Conservation (phyloP, 2,797 vertebrate genomes). For the Rhinophrynus dorsalis region DNA sequence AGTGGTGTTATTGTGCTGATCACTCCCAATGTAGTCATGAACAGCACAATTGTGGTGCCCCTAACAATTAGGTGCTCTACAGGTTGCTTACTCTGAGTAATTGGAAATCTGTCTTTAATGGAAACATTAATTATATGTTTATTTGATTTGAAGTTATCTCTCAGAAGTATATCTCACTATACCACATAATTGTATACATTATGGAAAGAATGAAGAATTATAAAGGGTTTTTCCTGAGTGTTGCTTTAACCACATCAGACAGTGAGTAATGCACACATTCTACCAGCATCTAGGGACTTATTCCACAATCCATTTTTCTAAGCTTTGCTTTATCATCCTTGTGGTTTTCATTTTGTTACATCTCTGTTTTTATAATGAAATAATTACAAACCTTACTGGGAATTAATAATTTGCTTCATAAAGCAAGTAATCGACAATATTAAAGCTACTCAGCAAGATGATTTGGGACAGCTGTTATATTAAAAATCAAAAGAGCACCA, state of each 20-base stretch:
- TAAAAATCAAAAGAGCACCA: slow-evolving; percentile 24
- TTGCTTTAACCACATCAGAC: slow-evolving; percentile 62
- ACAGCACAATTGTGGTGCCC: too few species aligned
- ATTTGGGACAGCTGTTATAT: slow-evolving; percentile 31
- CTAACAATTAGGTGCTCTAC: too few species aligned
- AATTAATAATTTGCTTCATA: slow-evolving; percentile 70
- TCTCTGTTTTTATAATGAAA: slow-evolving; percentile 72
- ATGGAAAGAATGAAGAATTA: neutral
- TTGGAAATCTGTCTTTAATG: too few species aligned
- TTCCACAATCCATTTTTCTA: slow-evolving; percentile 57
- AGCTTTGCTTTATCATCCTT: slow-evolving; percentile 59
- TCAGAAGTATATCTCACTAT: neutral
- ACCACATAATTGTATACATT: neutral
- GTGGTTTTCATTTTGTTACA: slow-evolving; percentile 69
- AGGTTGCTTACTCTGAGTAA: too few species aligned
- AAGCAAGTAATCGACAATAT: slow-evolving; percentile 53
- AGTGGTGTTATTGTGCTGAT: too few species aligned
- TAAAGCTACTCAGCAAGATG: slow-evolving; percentile 31
- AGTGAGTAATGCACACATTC: slow-evolving; percentile 61
- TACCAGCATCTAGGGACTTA: slow-evolving; percentile 56
- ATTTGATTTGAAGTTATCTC: neutral
- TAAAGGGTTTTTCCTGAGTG: slow-evolving; percentile 19
- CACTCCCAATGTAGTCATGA: too few species aligned
- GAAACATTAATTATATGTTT: neutral
- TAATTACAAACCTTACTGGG: slow-evolving; percentile 66